phyloP scores from a whole-genome alignment of 92 coral and sea anemone genomes.

The Palythoa caribaeorum region DNA sequence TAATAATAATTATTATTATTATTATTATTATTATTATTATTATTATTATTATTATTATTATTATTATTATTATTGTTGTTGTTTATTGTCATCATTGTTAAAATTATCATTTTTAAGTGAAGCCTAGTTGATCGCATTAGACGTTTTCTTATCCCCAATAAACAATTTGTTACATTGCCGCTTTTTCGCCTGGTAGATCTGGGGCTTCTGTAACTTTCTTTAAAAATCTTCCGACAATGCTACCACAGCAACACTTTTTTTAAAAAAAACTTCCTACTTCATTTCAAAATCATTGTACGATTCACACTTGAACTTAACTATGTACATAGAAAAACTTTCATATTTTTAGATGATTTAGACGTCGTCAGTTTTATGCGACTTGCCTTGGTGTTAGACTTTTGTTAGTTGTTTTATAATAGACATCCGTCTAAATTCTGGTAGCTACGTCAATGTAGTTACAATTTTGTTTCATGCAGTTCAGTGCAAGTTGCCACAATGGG shows the following conservation, averaged over 20 bases:
- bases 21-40: no score
- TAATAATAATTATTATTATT: no score
- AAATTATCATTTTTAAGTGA: no score
- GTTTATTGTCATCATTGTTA: no score
- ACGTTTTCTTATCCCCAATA: not conserved
- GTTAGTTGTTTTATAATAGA: not conserved
- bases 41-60: no score
- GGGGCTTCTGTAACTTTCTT: slow-evolving; percentile 1
- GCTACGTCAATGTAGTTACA: not conserved
- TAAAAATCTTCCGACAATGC: slow-evolving; percentile 34
- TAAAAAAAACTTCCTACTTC: not conserved
- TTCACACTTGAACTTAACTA: not conserved
- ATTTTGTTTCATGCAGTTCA: not conserved
- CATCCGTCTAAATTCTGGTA: not conserved
- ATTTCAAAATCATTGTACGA: not conserved
- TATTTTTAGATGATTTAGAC: not conserved
- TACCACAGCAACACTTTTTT: slow-evolving; percentile 53
- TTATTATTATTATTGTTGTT: no score
- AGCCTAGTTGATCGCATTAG: no score
- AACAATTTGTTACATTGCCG: not conserved
- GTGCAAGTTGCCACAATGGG: not conserved
- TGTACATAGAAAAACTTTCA: not conserved
- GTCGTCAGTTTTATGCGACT: not conserved
- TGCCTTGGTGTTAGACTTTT: not conserved
- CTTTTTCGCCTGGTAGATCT: not conserved